Evolutionary conservation across 1,140 invertebrate genomes (phyloP), one percentile per base, ranked within the genome.

Genomic region (Heliconius eleuchia): DNA sequence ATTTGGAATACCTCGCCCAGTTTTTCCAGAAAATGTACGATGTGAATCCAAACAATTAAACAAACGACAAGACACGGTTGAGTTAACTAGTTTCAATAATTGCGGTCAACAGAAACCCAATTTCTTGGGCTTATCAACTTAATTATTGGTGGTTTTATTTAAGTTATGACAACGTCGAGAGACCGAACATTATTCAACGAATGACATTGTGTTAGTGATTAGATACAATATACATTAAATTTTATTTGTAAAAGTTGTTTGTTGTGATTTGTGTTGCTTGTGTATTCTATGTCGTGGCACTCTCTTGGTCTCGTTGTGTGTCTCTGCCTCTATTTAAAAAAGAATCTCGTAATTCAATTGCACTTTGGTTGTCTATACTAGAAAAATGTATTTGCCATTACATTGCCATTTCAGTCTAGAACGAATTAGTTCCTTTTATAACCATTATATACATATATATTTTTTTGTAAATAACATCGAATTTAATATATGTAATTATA

Each of bases 371-470:
- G 89, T 91, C 88, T 80, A 83, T 87, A 86, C 85, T 89, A 89
- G 85, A 90, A 90, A 60, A 90, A 87, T 87, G 84, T 89, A 80
- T 89, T 91, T 94, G 92, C 92, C 92, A 94, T 94, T 92, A 93
- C 87, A 91, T 93, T 94, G 92, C 92, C 92, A 94, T 92, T 93
- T 94, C 87, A 90, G 92, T 93, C 88, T 93, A 93, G 88, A 92
- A 88, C 85, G 90, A 91, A 89, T 92, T 89, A 93, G 92, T 94
- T 94, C 92, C 92, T 94, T 91, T 91, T 89, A 84, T 82, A 82
- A 57, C 71, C 78, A 83, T 85, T 52, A 79, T 87, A 83, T 46
- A 37, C 6, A 37, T 6, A 46, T 46, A 16, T 87, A 83, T 80
- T 83, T 87, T 83, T 82, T 84, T 94, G 91, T 94, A 92, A 93